Conservation (phyloP, 2,888 invertebrate species). For the Alcis repandata region DNA sequence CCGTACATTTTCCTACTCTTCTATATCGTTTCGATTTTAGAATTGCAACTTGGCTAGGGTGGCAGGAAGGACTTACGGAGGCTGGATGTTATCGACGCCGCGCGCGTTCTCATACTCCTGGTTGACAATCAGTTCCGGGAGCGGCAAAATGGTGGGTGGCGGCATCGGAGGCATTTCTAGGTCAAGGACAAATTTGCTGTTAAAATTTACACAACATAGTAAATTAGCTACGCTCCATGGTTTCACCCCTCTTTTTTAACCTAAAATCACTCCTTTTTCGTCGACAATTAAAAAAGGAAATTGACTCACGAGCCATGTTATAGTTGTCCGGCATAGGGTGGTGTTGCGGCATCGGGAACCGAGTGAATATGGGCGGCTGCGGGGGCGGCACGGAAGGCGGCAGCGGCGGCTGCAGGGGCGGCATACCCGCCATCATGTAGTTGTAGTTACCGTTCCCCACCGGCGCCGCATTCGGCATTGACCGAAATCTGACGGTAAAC, state of each 20-base stretch:
- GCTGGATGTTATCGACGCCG: slow-evolving; percentile 23
- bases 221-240: too few species aligned
- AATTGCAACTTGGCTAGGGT: too few species aligned
- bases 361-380: slow-evolving; percentile 38
- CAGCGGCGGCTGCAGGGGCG: slow-evolving; percentile 39
- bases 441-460: slow-evolving; percentile 63
- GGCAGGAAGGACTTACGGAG: slow-evolving; percentile 21
- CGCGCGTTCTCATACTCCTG: slow-evolving; percentile 30
- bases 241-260: too few species aligned
- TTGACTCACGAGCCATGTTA: slow-evolving; percentile 38
- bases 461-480: slow-evolving; percentile 39
- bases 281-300: too few species aligned
- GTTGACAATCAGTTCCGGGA: slow-evolving; percentile 23
- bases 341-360: slow-evolving; percentile 43
- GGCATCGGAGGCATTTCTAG: slow-evolving; percentile 26
- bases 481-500: slow-evolving; percentile 48
- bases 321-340: slow-evolving; percentile 56
- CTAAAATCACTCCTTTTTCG: too few species aligned
- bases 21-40: too few species aligned
- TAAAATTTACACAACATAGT: neutral
- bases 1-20: too few species aligned
- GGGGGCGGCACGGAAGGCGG: slow-evolving; percentile 44
- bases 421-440: slow-evolving; percentile 50
- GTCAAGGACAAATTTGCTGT: slow-evolving; percentile 25
- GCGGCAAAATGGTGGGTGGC: slow-evolving; percentile 14